Conservation (phyloP, 37 sponge, comb jelly and placozoan genomes). For the Geodia barretti region DNA sequence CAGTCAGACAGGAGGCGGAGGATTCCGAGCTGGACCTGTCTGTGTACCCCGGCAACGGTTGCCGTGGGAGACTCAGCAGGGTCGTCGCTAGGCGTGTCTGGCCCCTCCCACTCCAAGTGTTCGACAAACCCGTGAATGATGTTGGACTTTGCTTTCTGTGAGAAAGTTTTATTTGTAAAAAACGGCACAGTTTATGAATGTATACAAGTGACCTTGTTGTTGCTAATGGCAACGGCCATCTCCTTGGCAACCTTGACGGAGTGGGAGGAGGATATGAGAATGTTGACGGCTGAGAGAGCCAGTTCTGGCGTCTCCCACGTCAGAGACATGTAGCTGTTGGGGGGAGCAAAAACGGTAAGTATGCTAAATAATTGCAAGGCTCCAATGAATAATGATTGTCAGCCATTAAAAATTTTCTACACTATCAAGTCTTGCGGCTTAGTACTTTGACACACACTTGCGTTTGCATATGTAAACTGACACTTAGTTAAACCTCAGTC, state of each 20-base stretch:
- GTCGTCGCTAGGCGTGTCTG: background rate
- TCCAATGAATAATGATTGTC: too few relatives aligned
- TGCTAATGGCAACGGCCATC: constrained; percentile 35
- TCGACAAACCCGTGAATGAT: constrained; percentile 88
- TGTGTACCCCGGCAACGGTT: constrained; percentile 32
- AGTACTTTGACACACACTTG: too few relatives aligned
- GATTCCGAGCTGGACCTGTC: constrained; percentile 69
- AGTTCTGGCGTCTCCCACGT: constrained; percentile 69
- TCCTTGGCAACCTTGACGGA: constrained; percentile 46
- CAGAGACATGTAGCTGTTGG: constrained; percentile 76
- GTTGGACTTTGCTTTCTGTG: constrained; percentile 37
- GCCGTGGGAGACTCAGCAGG: background rate
- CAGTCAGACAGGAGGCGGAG: constrained; percentile 76
- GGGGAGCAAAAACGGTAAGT: background rate
- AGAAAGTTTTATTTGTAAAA: background rate
- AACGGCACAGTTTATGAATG: background rate
- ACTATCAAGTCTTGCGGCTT: too few relatives aligned
- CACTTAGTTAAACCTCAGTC: background rate
- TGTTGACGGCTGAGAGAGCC: constrained; percentile 71
- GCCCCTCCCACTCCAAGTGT: constrained; percentile 60
- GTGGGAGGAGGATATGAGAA: constrained; percentile 55
- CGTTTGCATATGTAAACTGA: background rate
- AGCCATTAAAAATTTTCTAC: too few relatives aligned
- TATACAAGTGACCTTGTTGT: constrained; percentile 50
- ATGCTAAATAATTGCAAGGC: background rate